Percentiles rank a stretch among this genome's conserved stretches.
These are phyloP conservation scores for Melanchra persicariae DNA, from an alignment of 2,888 invertebrate genomes.

Conservation along the genomic window DNA sequence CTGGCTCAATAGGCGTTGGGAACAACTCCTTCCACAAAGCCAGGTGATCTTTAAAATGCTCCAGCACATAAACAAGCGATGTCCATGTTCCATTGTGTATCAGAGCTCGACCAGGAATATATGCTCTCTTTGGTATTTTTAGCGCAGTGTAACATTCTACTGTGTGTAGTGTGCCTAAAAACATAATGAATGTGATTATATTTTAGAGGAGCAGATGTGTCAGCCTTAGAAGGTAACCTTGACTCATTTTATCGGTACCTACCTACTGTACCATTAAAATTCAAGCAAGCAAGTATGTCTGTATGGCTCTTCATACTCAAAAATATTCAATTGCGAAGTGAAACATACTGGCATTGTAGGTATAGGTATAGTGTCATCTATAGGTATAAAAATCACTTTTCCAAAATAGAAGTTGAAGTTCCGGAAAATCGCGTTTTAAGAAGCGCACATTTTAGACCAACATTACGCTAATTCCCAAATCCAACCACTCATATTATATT, in stretches of 20 bases:
- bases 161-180: conserved; percentile 73
- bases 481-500: too few relatives aligned
- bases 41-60: conserved; percentile 68
- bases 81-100: conserved; percentile 80
- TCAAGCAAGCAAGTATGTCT: too few relatives aligned
- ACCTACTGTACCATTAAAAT: too few relatives aligned
- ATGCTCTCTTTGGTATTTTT: conserved; percentile 74
- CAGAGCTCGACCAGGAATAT: conserved; percentile 72
- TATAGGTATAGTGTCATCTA: too few relatives aligned
- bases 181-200: neutral
- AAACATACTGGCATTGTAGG: too few relatives aligned
- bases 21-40: conserved; percentile 70
- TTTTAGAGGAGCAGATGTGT: too few relatives aligned
- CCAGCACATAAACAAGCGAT: conserved; percentile 74
- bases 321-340: too few relatives aligned
- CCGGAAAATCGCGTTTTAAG: neutral
- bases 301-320: too few relatives aligned
- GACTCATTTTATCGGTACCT: too few relatives aligned
- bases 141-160: conserved; percentile 77
- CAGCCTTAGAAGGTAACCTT: too few relatives aligned
- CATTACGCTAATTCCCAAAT: neutral
- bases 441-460: neutral
- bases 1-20: conserved; percentile 65
- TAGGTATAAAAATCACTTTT: too few relatives aligned
- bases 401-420: too few relatives aligned